Base-by-base conservation (phyloP, 2,113 vertebrate species). In the Podilymbus podiceps region DNA sequence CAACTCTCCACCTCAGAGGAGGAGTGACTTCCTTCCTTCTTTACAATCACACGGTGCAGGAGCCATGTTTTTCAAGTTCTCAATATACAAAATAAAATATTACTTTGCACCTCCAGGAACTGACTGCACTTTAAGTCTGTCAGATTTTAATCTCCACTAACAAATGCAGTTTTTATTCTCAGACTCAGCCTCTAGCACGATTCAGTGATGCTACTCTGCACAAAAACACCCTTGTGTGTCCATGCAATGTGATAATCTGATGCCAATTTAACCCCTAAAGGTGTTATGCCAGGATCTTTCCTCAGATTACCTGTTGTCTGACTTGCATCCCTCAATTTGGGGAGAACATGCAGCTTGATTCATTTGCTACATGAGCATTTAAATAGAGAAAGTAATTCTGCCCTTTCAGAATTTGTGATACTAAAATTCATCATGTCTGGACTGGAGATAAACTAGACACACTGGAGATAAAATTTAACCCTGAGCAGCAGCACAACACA, bases 91-190 rank as follows among this genome's bases (percentile, higher is more conserved):
- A 73, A 72, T 17, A 46, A 46, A 46, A 28, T 28, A n/a, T 12
- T 64, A 30, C 81, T 64, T 74, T 49, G 50, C 6, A 69, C 21
- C 59, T 76, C 28, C 25, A 71, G 38, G 38, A 92, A 69, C 23
- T 10, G 8, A 83, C 21, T 52, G 12, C 18, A 74, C 85, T 79
- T 85, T 67, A 79, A 64, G 15, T 52, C 60, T 80, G 55, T 1
- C 24, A 83, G 56, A 85, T 95, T 94, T 91, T 86, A 76, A 87
- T 64, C 38, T 90, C 59, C 49, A 56, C 58, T 79, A 50, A 62
- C 16, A 35, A 11, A 85, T 17, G 22, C 33, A 82, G 78, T 24
- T 88, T 72, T 31, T 28, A 38, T 67, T 82, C 78, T 79, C n/a
- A 74, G 77, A 63, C 44, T 59, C 44, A 47, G 64, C 19, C 85